These are phyloP conservation scores for Coracias cyanogaster DNA, from an alignment of 2,797 vertebrate genomes.

Conservation along the genomic window DNA sequence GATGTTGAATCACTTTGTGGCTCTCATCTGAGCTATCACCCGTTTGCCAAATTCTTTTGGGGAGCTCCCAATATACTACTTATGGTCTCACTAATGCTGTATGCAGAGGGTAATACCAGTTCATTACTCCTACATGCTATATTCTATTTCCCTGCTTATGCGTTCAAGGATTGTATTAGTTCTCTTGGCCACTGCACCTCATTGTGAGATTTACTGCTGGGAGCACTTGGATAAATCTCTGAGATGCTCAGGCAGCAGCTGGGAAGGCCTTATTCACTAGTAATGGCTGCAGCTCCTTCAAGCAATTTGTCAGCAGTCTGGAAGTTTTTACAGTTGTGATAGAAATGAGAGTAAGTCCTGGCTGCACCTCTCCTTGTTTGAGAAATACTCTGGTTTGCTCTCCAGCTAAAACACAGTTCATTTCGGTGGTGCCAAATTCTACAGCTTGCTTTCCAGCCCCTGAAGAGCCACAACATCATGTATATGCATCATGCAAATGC, in stretches of 20 bases:
- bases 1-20: conserved; percentile 2
- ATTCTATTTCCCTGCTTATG: not conserved
- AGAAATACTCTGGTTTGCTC: not conserved
- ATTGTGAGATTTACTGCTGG: conserved; percentile 11
- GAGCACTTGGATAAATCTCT: conserved; percentile 10
- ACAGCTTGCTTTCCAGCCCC: not conserved
- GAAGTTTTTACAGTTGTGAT: conserved; percentile 4
- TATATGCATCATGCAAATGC: not conserved
- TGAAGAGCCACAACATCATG: not conserved
- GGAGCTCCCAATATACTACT: conserved; percentile 1
- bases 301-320: conserved; percentile 30
- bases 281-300: not conserved
- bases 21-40: not conserved
- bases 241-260: not conserved
- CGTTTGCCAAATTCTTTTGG: not conserved
- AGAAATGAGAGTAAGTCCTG: conserved; percentile 23
- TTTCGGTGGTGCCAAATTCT: not conserved
- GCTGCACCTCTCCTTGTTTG: not conserved
- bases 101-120: conserved; percentile 23
- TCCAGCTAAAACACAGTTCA: conserved; percentile 16
- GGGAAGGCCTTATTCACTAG: not conserved
- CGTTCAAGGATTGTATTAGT: not conserved
- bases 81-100: conserved; percentile 10
- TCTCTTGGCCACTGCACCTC: not conserved
- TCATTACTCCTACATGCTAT: not conserved